phyloP scores from a whole-genome alignment of 2,113 vertebrate genomes.

The Nesogale talazaci region DNA sequence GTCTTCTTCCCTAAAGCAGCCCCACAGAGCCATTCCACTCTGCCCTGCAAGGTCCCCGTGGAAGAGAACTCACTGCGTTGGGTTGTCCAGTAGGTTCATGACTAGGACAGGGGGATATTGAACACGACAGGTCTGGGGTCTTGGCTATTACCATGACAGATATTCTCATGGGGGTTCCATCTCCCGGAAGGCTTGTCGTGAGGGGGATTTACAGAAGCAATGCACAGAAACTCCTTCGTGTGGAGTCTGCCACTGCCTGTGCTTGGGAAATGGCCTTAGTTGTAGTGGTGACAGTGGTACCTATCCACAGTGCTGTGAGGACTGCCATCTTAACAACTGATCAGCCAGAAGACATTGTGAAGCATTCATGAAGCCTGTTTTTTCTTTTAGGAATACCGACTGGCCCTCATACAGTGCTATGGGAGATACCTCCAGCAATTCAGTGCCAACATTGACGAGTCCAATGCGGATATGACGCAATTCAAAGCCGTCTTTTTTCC shows the following conservation, averaged over 20 bases:
- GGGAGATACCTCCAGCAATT: conserved; percentile 90
- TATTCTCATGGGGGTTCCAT: not conserved
- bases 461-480: conserved; percentile 84
- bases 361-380: not conserved
- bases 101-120: not conserved
- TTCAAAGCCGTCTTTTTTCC: conserved; percentile 92
- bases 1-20: too few species aligned
- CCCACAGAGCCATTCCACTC: too few species aligned
- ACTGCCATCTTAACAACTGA: not conserved
- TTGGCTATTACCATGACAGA: not conserved
- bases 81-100: not conserved
- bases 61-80: too few species aligned
- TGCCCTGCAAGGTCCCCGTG: too few species aligned
- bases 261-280: not conserved
- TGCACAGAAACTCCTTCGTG: too few species aligned
- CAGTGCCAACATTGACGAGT: conserved; percentile 83
- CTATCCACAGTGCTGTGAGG: not conserved
- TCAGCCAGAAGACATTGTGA: too few species aligned
- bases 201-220: not conserved
- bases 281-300: not conserved
- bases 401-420: conserved; percentile 94
- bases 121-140: not conserved
- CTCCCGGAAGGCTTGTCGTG: not conserved
- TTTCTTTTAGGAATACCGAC: conserved; percentile 89
- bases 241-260: not conserved